Base-by-base conservation (phyloP, 2,888 invertebrate species). In the Calliscelio sp. region DNA sequence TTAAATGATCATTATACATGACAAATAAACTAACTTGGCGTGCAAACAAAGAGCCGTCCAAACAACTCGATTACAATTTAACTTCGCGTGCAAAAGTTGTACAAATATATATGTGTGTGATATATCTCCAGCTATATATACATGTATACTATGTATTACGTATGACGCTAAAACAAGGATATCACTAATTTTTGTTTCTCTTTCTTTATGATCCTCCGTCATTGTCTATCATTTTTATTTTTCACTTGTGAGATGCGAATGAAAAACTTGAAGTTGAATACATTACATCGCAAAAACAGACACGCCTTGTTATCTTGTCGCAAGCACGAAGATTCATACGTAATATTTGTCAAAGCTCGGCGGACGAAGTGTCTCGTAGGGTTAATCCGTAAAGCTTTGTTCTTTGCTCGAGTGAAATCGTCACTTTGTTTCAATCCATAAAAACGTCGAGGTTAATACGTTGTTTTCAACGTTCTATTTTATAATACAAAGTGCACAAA, bases 361-460 rank as follows among this genome's bases (percentile, higher is more conserved):
- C 55, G 70, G 75, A 68, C 78, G 61, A 59, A 70, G 79, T 57
- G 75, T 70, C 70, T 80, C 80, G 80, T 53, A 77, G 80, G 80
- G 65, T 84, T 84, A 84, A 84, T 80, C 84, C 84, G 71, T 53
- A 53, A 77, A 81, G 84, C 84, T 80, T 84, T 80, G 71, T 84
- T 75, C 77, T 80, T 75, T 65, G 81, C 78, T 77, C 59, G 53
- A 80, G 81, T 84, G 81, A 78, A 84, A 81, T 84, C 84, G 78
- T 59, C 84, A 81, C 84, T 84, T 84, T 84, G 84, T 84, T 84
- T 84, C 81, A 81, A 84, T 84, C 73, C 84, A 81, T 81, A 84
- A 81, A 81, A 84, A 78, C 81, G 81, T 80, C 84, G 61, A 61
- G 81, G 81, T 81, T 85, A 78, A 85, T 81, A 78, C 68, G 85